phyloP scores from a whole-genome alignment of 2,113 vertebrate species.

The Sardina pilchardus region DNA sequence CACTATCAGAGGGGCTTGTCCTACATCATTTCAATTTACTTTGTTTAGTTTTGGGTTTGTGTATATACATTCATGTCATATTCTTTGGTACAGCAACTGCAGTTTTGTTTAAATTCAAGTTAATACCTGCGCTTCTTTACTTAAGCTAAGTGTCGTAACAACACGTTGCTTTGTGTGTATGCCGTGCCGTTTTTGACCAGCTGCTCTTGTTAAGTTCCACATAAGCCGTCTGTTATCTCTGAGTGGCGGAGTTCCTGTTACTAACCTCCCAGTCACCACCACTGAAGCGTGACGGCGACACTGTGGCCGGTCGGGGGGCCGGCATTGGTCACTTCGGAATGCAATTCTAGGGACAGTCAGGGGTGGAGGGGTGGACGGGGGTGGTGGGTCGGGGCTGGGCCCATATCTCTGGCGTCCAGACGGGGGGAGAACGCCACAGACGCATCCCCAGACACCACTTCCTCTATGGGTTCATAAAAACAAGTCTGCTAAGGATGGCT shows the following conservation, averaged over 20 bases:
- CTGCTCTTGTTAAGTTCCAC: no score
- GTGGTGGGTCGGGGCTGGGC: neutral
- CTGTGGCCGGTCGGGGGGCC: neutral
- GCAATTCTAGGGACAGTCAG: neutral
- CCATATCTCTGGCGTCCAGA: neutral
- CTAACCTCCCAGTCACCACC: neutral
- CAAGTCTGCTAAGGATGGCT: neutral
- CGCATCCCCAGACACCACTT: conserved; percentile 14
- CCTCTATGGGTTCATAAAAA: conserved; percentile 13
- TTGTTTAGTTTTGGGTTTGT: no score
- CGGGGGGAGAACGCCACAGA: neutral
- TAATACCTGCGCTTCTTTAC: no score
- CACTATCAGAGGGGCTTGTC: no score
- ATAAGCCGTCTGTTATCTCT: neutral
- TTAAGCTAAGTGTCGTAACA: no score
- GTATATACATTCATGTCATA: no score
- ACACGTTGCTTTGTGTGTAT: neutral
- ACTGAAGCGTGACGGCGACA: neutral
- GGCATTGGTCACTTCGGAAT: neutral
- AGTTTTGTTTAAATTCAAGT: no score
- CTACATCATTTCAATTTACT: no score
- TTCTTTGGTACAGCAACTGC: no score
- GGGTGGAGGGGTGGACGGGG: neutral
- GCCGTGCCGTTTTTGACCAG: neutral
- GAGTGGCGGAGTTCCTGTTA: neutral